Evolutionary conservation across 1,140 invertebrate species (phyloP).

Genomic region (Pararge aegeria): DNA sequence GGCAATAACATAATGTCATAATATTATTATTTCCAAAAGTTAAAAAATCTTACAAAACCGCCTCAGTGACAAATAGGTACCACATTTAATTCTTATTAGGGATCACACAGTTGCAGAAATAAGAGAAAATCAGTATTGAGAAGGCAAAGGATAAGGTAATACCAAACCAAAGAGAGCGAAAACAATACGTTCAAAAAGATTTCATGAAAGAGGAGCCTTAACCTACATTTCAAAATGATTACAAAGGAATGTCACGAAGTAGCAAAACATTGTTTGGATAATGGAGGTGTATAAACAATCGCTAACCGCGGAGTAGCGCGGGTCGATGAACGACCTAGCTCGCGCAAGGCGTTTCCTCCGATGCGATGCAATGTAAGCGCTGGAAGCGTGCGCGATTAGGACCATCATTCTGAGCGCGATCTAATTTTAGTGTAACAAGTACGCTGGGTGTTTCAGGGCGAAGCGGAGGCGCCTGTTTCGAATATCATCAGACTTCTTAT

Average conservation of each 20-base stretch:
- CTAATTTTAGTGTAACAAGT: slow-evolving; percentile 1
- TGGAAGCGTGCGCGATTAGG: slow-evolving; percentile 23
- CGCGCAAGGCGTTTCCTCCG: slow-evolving; percentile 43
- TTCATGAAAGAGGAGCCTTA: slow-evolving; percentile 50
- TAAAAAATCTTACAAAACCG: too few relatives aligned
- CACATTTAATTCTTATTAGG: not conserved
- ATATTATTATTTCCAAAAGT: too few relatives aligned
- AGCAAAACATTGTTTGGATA: slow-evolving; percentile 68
- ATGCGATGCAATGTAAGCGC: slow-evolving; percentile 26
- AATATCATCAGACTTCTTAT: too few relatives aligned
- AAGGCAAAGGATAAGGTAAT: slow-evolving; percentile 23
- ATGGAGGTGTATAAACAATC: slow-evolving; percentile 68
- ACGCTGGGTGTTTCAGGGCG: too few relatives aligned
- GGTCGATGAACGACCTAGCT: slow-evolving; percentile 77
- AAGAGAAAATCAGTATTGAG: not conserved
- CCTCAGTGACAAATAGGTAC: not conserved
- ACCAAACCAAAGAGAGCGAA: slow-evolving; percentile 19
- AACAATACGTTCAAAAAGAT: slow-evolving; percentile 31
- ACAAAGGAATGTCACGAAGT: slow-evolving; percentile 75
- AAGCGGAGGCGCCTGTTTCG: too few relatives aligned
- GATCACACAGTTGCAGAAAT: slow-evolving; percentile 9
- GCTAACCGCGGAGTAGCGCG: slow-evolving; percentile 51
- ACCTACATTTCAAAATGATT: slow-evolving; percentile 69
- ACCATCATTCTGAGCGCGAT: slow-evolving; percentile 12
- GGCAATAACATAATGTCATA: too few relatives aligned